A percentile compares a stretch with the other conserved stretches of the same genome.
phyloP scores from a whole-genome alignment of 2,888 invertebrate genomes.

The Sycophila texana region DNA sequence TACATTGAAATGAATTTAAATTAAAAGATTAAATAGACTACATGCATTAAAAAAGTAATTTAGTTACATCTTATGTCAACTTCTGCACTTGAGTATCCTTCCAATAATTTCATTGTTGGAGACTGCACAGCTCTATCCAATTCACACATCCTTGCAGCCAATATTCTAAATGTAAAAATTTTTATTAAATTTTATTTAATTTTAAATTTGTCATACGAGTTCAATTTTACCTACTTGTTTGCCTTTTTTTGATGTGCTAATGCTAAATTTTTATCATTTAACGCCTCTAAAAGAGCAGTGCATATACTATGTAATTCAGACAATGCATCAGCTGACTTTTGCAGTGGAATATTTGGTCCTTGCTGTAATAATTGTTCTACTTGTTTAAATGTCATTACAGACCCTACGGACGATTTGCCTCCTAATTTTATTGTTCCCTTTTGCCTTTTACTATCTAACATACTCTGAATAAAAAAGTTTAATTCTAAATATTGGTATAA shows the following conservation, averaged over 20 bases:
- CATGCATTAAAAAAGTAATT: constrained; percentile 5
- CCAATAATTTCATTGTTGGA: constrained; percentile 82
- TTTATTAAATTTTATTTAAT: constrained; percentile 2
- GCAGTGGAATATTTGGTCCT: constrained; percentile 77
- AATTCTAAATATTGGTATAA: neutral
- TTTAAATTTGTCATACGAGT: neutral
- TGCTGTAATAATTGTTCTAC: constrained; percentile 86
- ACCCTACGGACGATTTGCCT: constrained; percentile 80
- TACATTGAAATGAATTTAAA: too few species aligned
- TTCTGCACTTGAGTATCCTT: constrained; percentile 78
- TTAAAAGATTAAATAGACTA: neutral
- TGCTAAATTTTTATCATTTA: constrained; percentile 91
- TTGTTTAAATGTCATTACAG: constrained; percentile 89
- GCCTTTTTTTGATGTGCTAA: constrained; percentile 90
- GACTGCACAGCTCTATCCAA: constrained; percentile 86
- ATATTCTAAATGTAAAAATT: constrained; percentile 80
- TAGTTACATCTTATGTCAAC: constrained; percentile 73
- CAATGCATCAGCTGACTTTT: constrained; percentile 82
- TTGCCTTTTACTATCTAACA: constrained; percentile 84
- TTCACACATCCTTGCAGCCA: constrained; percentile 89
- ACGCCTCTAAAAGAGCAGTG: constrained; percentile 86
- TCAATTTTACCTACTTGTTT: constrained; percentile 76
- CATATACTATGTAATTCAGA: constrained; percentile 87
- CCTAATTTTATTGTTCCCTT: constrained; percentile 84
- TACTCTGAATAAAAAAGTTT: constrained; percentile 77